These are phyloP conservation scores for Metalampra italica DNA, from an alignment of 2,888 invertebrate species.

Conservation along the genomic window DNA sequence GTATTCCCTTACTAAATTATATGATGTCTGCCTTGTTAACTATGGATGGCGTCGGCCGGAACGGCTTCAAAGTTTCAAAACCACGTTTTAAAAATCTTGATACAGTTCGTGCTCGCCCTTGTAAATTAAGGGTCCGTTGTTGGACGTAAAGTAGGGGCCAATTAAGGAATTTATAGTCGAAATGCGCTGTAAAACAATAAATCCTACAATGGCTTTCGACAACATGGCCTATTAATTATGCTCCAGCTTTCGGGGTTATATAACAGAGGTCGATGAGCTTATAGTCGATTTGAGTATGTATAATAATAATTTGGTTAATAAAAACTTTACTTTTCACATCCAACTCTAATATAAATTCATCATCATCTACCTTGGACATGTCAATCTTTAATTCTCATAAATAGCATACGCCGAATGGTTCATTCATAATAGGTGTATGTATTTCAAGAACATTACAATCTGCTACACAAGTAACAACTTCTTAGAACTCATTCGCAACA, in stretches of 20 bases:
- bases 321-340: neutral
- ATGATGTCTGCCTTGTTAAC: slow-evolving; percentile 55
- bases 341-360: too few relatives aligned
- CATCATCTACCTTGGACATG: too few relatives aligned
- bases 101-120: slow-evolving; percentile 63
- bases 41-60: slow-evolving; percentile 21
- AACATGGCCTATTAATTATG: slow-evolving; percentile 66
- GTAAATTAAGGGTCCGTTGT: slow-evolving; percentile 63
- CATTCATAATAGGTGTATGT: too few relatives aligned
- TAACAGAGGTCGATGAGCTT: slow-evolving; percentile 22
- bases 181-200: slow-evolving; percentile 74
- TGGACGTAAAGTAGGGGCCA: slow-evolving; percentile 65
- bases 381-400: too few relatives aligned
- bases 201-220: slow-evolving; percentile 64
- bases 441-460: neutral
- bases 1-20: slow-evolving; percentile 56
- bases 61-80: slow-evolving; percentile 16
- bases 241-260: slow-evolving; percentile 43
- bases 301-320: slow-evolving; percentile 4
- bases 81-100: slow-evolving; percentile 44
- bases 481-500: slow-evolving; percentile 3
- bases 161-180: slow-evolving; percentile 72
- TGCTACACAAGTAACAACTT: neutral
- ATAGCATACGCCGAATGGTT: too few relatives aligned
- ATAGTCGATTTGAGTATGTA: slow-evolving; percentile 3